A percentile compares a stretch with the other conserved stretches of the same genome.
Evolutionary conservation across 2,113 vertebrate species (phyloP).

Genomic region (Cyanistes caeruleus): DNA sequence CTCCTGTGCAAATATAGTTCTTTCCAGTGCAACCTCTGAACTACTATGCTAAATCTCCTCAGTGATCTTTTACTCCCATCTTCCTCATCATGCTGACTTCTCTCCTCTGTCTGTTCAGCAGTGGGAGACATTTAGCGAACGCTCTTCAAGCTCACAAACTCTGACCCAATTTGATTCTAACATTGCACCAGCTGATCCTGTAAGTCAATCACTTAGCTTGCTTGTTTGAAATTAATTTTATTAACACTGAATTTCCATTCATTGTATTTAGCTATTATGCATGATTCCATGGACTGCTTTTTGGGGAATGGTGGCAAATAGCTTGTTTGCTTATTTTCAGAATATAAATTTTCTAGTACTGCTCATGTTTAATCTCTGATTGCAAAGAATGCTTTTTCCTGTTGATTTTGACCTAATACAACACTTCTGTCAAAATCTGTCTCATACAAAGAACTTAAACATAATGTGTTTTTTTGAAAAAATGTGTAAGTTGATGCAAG

Average conservation of each 20-base stretch:
- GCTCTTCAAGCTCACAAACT: conserved; percentile 99
- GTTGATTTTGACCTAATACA: conserved; percentile 8
- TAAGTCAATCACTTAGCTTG: conserved; percentile 99
- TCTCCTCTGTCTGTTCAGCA: conserved; percentile 99
- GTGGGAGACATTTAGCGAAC: conserved; percentile 99
- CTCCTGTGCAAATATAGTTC: neutral
- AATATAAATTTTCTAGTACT: conserved; percentile 49
- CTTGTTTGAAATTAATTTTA: conserved; percentile 98
- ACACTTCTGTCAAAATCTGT: neutral
- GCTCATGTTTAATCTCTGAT: conserved; percentile 18
- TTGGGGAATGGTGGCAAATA: conserved; percentile 69
- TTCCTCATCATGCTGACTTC: conserved; percentile 83
- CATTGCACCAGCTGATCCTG: conserved; percentile 99
- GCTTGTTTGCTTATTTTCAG: conserved; percentile 26
- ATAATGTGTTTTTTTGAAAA: neutral
- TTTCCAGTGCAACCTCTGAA: conserved; percentile 77
- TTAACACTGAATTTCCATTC: conserved; percentile 89
- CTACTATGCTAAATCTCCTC: conserved; percentile 76
- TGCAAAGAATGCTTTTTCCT: conserved; percentile 12
- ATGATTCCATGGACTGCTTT: conserved; percentile 76
- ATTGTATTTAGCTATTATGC: conserved; percentile 75
- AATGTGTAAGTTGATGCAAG: neutral
- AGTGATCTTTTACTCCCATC: conserved; percentile 74
- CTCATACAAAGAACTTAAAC: neutral
- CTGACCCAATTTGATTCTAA: conserved; percentile 99